phyloP scores from a whole-genome alignment of 2,113 vertebrate genomes.

The Physeter macrocephalus region DNA sequence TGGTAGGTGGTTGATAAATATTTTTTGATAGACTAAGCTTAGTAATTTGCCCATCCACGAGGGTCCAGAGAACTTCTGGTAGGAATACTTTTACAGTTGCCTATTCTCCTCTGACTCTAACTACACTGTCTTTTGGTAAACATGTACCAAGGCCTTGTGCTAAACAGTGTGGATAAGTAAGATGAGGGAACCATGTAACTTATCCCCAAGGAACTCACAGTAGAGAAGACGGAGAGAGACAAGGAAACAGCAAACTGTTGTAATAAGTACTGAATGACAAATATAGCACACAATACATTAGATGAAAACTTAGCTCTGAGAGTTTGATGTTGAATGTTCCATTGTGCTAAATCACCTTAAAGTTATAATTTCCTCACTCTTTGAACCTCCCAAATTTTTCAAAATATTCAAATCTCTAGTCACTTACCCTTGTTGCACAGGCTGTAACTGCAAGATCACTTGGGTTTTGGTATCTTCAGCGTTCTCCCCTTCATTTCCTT shows the following conservation, averaged over 20 bases:
- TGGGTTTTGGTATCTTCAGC: constrained; percentile 91
- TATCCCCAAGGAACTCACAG: background rate
- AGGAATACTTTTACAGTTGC: background rate
- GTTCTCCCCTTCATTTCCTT: constrained; percentile 85
- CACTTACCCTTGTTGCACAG: constrained; percentile 90
- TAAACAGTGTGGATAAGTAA: background rate
- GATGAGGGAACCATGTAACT: background rate
- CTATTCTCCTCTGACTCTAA: background rate
- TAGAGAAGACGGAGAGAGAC: background rate
- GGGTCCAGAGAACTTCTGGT: background rate
- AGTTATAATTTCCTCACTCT: background rate
- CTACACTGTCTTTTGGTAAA: constrained; percentile 6
- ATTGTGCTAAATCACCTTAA: background rate
- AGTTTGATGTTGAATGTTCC: background rate
- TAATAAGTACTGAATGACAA: background rate
- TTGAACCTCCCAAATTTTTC: background rate
- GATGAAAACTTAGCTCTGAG: background rate
- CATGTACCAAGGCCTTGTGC: background rate
- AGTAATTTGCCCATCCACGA: background rate
- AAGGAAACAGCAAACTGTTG: background rate
- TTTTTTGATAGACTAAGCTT: background rate
- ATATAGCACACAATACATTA: background rate
- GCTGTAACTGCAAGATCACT: constrained; percentile 91
- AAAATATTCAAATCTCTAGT: background rate
- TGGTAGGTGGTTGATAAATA: background rate